phyloP scores from a whole-genome alignment of 2,113 vertebrate genomes.

The Oncorhynchus keta region DNA sequence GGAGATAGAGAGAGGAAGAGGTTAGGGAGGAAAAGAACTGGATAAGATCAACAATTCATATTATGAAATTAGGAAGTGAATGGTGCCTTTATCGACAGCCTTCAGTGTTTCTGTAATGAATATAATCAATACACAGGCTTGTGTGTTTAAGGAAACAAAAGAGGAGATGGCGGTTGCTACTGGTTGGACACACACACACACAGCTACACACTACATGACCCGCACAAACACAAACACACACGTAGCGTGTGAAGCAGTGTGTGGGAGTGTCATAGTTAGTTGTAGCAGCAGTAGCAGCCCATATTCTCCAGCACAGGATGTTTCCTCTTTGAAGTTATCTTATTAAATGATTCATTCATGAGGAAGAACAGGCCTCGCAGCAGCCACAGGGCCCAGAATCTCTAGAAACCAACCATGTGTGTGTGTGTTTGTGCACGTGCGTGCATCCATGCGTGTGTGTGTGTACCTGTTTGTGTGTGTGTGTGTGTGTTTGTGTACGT shows the following conservation, averaged over 20 bases:
- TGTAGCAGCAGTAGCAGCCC: neutral
- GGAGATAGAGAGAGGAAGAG: neutral
- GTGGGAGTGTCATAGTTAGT: neutral
- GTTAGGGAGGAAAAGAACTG: neutral
- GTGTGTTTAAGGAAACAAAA: no score
- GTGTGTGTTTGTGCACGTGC: neutral
- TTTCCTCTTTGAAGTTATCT: slow-evolving; percentile 62
- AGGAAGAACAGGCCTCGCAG: slow-evolving; percentile 32
- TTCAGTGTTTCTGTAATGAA: no score
- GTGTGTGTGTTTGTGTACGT: no score
- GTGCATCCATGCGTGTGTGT: neutral
- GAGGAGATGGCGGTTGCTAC: neutral
- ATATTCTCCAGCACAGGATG: slow-evolving; percentile 46
- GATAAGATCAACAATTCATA: no score
- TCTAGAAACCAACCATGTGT: slow-evolving; percentile 33
- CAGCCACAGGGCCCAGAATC: slow-evolving; percentile 35
- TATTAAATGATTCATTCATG: slow-evolving; percentile 60
- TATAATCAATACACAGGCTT: no score
- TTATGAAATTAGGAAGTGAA: no score
- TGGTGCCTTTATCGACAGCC: no score
- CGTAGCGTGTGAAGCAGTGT: slow-evolving; percentile 10
- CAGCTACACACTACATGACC: neutral
- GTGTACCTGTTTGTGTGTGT: no score
- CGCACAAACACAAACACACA: slow-evolving; percentile 16
- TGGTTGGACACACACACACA: neutral